A percentile compares a stretch with the other conserved stretches of the same genome.
Conservation (phyloP, 2,888 invertebrate genomes). For the Drosophila anomalipes region DNA sequence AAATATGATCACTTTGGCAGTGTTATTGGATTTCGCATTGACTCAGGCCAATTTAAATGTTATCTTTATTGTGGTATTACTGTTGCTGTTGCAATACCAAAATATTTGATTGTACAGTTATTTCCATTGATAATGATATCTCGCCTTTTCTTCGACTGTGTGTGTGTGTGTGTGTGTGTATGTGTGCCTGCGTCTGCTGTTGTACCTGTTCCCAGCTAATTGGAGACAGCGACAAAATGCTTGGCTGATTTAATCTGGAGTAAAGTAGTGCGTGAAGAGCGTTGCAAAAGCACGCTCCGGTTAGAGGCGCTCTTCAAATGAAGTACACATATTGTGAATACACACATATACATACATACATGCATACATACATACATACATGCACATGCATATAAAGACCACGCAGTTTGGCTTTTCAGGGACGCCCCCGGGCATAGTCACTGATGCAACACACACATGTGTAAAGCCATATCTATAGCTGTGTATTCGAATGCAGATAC, state of each 20-base stretch:
- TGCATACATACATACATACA: not conserved
- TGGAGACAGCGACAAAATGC: not conserved
- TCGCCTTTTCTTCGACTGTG: conserved; percentile 5
- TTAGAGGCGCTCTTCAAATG: not conserved
- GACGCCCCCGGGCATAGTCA: conserved; percentile 19
- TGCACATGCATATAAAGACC: not conserved
- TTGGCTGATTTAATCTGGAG: conserved; percentile 16
- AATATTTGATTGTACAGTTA: conserved; percentile 62
- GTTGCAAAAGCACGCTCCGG: conserved; percentile 1
- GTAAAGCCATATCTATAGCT: conserved; percentile 37
- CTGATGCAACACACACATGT: conserved; percentile 19
- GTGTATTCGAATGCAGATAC: conserved; percentile 2
- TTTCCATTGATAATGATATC: conserved; percentile 74
- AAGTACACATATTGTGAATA: not conserved
- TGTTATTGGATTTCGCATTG: conserved; percentile 22
- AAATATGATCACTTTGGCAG: conserved; percentile 3
- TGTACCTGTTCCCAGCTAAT: conserved; percentile 6
- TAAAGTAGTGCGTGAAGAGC: not conserved
- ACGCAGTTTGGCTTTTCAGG: conserved; percentile 30
- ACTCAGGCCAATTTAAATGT: conserved; percentile 14
- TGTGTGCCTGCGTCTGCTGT: conserved; percentile 16
- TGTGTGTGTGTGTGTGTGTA: not conserved
- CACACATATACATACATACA: not conserved
- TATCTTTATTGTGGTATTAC: conserved; percentile 44
- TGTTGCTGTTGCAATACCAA: conserved; percentile 57